phyloP scores from a whole-genome alignment of 2,888 invertebrate genomes.

The Lochmaea capreae region DNA sequence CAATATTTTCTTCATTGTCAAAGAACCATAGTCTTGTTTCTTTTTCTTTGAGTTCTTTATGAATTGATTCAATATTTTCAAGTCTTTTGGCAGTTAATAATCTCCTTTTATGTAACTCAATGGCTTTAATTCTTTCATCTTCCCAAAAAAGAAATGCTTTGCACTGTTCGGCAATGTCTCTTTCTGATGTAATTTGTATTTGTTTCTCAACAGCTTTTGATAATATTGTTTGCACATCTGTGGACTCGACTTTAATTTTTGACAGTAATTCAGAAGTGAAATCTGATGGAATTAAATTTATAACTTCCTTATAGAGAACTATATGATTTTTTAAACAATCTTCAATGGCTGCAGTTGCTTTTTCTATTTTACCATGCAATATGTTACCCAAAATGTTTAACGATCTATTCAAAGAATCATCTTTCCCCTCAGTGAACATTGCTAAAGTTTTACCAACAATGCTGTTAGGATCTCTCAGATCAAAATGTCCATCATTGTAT shows the following conservation, averaged over 20 bases:
- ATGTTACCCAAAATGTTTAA: conserved; percentile 64
- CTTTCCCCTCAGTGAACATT: conserved; percentile 67
- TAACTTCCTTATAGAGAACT: conserved; percentile 60
- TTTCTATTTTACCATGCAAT: conserved; percentile 61
- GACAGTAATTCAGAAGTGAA: conserved; percentile 54
- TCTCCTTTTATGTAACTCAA: conserved; percentile 72
- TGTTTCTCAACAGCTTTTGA: conserved; percentile 64
- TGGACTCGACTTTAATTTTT: conserved; percentile 47
- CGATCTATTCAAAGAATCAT: conserved; percentile 67
- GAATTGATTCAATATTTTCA: conserved; percentile 71
- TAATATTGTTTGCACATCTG: conserved; percentile 64
- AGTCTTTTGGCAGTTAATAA: conserved; percentile 66
- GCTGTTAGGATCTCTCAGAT: conserved; percentile 77
- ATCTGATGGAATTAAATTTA: conserved; percentile 62
- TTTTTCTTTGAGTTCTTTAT: conserved; percentile 70
- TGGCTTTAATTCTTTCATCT: conserved; percentile 68
- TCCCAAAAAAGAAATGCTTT: conserved; percentile 73
- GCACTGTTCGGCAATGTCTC: conserved; percentile 71
- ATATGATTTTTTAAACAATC: conserved; percentile 56
- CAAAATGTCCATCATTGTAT: conserved; percentile 91
- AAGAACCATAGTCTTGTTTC: conserved; percentile 83
- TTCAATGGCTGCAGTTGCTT: conserved; percentile 58
- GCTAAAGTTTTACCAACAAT: conserved; percentile 87
- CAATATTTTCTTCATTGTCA: conserved; percentile 81
- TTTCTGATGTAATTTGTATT: conserved; percentile 69